Evolutionary conservation across 1,140 invertebrate species (phyloP), one percentile per base, ranked within the genome.

Genomic region (Neodiprion lecontei): DNA sequence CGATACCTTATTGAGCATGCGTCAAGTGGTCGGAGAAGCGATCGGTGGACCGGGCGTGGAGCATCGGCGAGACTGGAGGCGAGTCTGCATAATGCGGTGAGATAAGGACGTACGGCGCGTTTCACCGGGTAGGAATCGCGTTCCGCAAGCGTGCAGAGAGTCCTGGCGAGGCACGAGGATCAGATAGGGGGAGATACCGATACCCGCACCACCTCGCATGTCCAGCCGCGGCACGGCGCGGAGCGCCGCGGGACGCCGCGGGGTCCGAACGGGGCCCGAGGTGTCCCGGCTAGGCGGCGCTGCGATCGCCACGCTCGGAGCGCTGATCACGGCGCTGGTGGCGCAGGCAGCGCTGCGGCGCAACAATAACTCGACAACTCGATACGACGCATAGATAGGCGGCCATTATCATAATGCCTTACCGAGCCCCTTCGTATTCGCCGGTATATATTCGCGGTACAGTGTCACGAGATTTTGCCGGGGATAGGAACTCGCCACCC

Each of bases 401-500:
- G 11, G 53, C 53, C 53, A 61, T 61, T 61, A 61, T 61, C 53
- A 61, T 61, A 61, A 61, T 61, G n/a, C 53, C 53, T 61, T 12
- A 61, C 53, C 53, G 53, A 12, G 53, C 11, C 53, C 53, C 53
- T 17, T 12, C n/a, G 53, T 61, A 61, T 61, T 61, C 53, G 70
- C 47, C 66, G 40, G 70, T 70, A 67, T 71, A 69, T 75, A 75
- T 75, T 75, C 74, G 65, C 70, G 28, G 66, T 75, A 71, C 70
- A 40, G 47, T 47, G 47, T 67, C 61, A 71, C 68, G 72, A 74
- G 72, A 74, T 74, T 12, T 61, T 9, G 69, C 72, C 21, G 28
- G n/a, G 67, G 73, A 74, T 74, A 74, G 67, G 40, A 17, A 66
- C 72, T 12, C 48, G 74, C 74, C 74, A 75, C 74, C 74, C 74